These are phyloP conservation scores for Uropsilus gracilis DNA, from an alignment of 2,113 vertebrate species.

Conservation along the genomic window DNA sequence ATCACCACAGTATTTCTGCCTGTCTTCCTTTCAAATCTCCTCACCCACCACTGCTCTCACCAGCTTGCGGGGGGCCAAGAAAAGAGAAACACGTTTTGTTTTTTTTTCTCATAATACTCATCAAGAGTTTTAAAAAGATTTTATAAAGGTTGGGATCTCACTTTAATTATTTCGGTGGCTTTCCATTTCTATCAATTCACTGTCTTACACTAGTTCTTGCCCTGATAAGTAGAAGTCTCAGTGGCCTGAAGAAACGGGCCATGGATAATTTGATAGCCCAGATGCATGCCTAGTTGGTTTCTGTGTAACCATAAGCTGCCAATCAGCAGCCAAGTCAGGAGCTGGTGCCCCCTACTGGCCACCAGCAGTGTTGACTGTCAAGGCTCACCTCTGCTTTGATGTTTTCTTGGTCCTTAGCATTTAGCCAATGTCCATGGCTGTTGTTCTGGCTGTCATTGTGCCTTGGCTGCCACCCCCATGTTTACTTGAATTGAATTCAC, in stretches of 20 bases:
- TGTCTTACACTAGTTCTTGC: not conserved
- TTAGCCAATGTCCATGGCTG: not conserved
- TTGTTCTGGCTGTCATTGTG: not conserved
- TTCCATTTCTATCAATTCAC: not conserved
- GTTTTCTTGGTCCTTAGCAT: not conserved
- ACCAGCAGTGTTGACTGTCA: not conserved
- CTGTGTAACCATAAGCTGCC: not conserved
- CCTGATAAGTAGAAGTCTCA: constrained; percentile 1
- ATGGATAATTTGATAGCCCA: not conserved
- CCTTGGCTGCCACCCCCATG: not conserved
- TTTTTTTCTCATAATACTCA: not conserved
- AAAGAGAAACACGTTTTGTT: not conserved
- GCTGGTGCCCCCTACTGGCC: rapidly evolving
- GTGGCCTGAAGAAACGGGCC: not conserved
- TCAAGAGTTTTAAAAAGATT: not conserved
- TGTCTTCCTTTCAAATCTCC: not conserved
- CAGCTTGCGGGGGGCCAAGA: not conserved
- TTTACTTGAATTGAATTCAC: not conserved
- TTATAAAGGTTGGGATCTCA: not conserved
- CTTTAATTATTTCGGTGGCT: not conserved
- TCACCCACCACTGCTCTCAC: not conserved
- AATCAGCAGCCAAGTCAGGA: rapidly evolving
- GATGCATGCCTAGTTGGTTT: not conserved
- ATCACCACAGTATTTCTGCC: not conserved
- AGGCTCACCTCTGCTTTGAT: not conserved